These are phyloP conservation scores for Nemotelus nigrinus DNA, from an alignment of 2,888 invertebrate species.

Conservation along the genomic window DNA sequence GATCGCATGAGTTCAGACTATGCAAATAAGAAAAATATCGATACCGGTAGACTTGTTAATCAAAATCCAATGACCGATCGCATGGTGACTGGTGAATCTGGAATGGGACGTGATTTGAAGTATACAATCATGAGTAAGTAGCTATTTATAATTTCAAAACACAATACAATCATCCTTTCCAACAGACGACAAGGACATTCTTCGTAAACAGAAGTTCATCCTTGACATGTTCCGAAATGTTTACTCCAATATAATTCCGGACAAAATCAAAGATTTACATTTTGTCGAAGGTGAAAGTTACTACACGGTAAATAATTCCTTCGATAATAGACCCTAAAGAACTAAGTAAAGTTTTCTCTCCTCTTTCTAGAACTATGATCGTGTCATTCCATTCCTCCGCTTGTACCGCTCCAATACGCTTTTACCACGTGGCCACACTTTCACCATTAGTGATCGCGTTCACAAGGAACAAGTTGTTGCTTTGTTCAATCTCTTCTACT, in stretches of 20 bases:
- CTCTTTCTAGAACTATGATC: slow-evolving; percentile 63
- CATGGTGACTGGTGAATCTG: not conserved
- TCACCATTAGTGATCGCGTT: slow-evolving; percentile 62
- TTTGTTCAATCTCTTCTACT: slow-evolving; percentile 70
- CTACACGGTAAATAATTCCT: slow-evolving; percentile 29
- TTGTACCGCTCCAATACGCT: slow-evolving; percentile 64
- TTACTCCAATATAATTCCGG: slow-evolving; percentile 56
- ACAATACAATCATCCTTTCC: not conserved
- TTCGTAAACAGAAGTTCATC: slow-evolving; percentile 63
- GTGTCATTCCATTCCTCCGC: slow-evolving; percentile 65
- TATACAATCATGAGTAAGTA: not conserved
- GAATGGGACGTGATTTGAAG: slow-evolving; percentile 1
- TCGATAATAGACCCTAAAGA: not conserved
- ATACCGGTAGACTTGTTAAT: no score
- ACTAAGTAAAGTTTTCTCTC: not conserved
- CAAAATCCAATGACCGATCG: no score
- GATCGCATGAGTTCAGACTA: no score
- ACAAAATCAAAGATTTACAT: slow-evolving; percentile 24
- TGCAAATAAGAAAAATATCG: no score
- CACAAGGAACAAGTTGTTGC: slow-evolving; percentile 44
- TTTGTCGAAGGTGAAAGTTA: slow-evolving; percentile 39
- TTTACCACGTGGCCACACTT: slow-evolving; percentile 66
- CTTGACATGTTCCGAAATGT: slow-evolving; percentile 66
- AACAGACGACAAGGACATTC: slow-evolving; percentile 24
- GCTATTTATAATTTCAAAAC: not conserved